These are phyloP conservation scores for Serranochromis macrocephalus DNA, from an alignment of 2,113 vertebrate species.

Conservation along the genomic window DNA sequence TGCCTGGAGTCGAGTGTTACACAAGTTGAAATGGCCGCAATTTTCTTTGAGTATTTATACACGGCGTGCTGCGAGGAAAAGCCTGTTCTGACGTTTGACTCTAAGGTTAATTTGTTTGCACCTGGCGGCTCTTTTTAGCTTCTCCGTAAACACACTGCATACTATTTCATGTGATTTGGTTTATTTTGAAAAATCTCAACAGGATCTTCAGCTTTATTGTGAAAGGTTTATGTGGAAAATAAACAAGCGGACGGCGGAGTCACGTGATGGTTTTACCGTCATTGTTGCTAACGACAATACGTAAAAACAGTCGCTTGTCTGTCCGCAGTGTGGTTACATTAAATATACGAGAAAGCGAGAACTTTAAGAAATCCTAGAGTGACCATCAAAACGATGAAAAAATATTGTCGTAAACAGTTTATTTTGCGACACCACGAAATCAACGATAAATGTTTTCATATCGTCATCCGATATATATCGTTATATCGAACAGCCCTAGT, in stretches of 20 bases:
- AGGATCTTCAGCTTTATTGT: background rate
- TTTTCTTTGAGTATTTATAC: background rate
- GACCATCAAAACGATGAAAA: accelerated
- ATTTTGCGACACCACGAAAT: background rate
- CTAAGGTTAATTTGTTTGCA: background rate
- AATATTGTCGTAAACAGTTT: background rate
- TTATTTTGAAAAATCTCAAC: background rate
- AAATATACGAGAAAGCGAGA: background rate
- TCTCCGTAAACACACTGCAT: background rate
- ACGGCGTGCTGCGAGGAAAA: accelerated
- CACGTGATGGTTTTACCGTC: background rate
- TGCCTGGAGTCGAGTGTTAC: background rate
- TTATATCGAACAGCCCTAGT: background rate
- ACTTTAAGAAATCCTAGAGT: background rate
- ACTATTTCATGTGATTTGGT: background rate
- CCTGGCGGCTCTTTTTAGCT: accelerated
- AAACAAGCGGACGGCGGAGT: accelerated
- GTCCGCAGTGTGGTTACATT: background rate
- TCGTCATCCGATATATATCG: accelerated
- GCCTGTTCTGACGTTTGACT: background rate
- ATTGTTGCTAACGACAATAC: accelerated
- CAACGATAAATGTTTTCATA: accelerated
- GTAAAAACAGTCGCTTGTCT: accelerated
- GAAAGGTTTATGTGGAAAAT: background rate
- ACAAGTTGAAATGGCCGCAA: accelerated